A percentile compares a stretch with the other conserved stretches of the same genome.
phyloP scores from a whole-genome alignment of 2,888 invertebrate genomes.

The Isoperla grammatica region DNA sequence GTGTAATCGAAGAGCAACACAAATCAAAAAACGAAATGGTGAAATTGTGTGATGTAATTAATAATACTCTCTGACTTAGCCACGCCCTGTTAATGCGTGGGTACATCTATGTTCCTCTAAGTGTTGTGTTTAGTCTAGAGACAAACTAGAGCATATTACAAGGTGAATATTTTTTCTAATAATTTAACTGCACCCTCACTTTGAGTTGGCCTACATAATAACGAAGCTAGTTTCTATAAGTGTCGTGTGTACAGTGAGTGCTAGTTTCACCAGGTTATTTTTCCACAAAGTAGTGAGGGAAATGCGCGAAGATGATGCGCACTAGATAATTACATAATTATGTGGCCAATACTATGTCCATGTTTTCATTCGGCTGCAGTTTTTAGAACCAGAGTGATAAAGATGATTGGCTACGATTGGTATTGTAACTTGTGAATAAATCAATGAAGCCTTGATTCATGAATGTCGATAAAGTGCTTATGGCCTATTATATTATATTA shows the following conservation, averaged over 20 bases:
- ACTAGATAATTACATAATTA: no score
- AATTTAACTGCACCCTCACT: not conserved
- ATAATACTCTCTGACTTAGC: not conserved
- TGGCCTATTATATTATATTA: constrained; percentile 21
- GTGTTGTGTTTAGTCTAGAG: not conserved
- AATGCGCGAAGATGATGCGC: no score
- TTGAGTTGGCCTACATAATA: not conserved
- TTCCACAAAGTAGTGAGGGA: no score
- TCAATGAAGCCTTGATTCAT: not conserved
- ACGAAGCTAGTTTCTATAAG: not conserved
- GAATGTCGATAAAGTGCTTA: constrained; percentile 21
- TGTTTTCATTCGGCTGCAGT: no score
- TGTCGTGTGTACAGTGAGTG: not conserved
- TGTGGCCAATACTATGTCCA: no score
- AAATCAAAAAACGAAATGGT: constrained; percentile 13
- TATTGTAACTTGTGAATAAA: no score
- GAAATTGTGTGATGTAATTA: no score
- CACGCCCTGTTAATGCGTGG: not conserved
- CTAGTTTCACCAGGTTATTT: no score
- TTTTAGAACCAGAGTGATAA: no score
- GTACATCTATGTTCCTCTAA: constrained; percentile 1
- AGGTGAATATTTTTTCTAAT: not conserved
- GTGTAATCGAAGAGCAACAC: constrained; percentile 10
- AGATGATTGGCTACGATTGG: no score
- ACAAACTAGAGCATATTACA: not conserved